A percentile compares a stretch with the other conserved stretches of the same genome.
Evolutionary conservation across 1,140 invertebrate species (phyloP).

Genomic region (Eupeodes corollae): DNA sequence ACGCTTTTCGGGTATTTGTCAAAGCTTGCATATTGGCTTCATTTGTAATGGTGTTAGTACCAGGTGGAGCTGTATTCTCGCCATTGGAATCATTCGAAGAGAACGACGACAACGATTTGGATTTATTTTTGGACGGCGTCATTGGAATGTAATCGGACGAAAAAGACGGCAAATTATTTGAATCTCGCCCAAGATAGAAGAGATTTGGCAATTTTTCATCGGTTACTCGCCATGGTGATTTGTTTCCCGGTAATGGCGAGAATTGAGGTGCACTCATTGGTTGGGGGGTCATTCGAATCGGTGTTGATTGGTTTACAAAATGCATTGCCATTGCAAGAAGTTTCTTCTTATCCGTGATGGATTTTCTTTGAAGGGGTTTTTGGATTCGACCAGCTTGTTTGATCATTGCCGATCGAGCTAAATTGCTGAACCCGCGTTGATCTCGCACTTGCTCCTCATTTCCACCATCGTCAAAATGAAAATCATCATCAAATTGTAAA

Average conservation of each 20-base stretch:
- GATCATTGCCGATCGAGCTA: too few relatives aligned
- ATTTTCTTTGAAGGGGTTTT: too few relatives aligned
- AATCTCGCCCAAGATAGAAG: constrained; percentile 23
- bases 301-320: too few relatives aligned
- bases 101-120: neutral
- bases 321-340: too few relatives aligned
- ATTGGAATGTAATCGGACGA: constrained; percentile 23
- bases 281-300: too few relatives aligned
- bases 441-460: too few relatives aligned
- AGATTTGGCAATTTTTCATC: constrained; percentile 20
- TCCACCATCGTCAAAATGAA: too few relatives aligned
- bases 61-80: constrained; percentile 20
- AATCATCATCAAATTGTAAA: too few relatives aligned
- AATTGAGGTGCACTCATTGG: constrained; percentile 2
- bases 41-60: neutral
- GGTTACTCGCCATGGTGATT: constrained; percentile 27
- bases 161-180: constrained; percentile 25
- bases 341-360: too few relatives aligned
- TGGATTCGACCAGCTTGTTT: too few relatives aligned
- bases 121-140: constrained; percentile 5
- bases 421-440: too few relatives aligned
- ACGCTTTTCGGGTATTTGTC: constrained; percentile 19
- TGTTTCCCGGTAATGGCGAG: constrained; percentile 14
- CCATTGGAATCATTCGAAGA: constrained; percentile 22
- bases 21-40: constrained; percentile 18